phyloP scores from a whole-genome alignment of 2,888 invertebrate genomes.

The Thumatha senex region DNA sequence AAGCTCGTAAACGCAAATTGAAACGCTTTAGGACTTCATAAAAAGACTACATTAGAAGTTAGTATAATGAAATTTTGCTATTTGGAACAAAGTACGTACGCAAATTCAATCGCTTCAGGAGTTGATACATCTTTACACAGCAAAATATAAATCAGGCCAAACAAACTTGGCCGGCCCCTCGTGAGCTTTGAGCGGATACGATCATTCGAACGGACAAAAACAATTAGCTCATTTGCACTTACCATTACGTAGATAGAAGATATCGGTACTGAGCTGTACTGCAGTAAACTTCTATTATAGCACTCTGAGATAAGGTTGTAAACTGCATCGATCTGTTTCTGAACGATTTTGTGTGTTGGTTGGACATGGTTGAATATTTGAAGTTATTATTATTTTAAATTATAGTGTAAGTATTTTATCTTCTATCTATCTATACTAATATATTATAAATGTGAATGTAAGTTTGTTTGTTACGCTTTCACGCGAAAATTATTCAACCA shows the following conservation, averaged over 20 bases:
- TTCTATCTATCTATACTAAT: no score
- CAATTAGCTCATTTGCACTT: constrained; percentile 69
- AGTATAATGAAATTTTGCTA: constrained; percentile 19
- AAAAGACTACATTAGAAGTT: no score
- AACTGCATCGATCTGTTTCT: constrained; percentile 9
- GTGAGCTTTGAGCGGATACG: constrained; percentile 70
- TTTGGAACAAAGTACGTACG: constrained; percentile 31
- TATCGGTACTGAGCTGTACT: constrained; percentile 45
- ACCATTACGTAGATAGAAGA: constrained; percentile 76
- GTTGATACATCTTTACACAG: constrained; percentile 60
- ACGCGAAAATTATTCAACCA: no score
- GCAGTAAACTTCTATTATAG: constrained; percentile 37
- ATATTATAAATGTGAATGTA: no score
- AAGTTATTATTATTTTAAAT: not conserved
- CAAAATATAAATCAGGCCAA: constrained; percentile 77
- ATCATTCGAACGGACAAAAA: constrained; percentile 64
- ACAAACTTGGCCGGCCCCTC: constrained; percentile 60
- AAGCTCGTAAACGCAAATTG: no score
- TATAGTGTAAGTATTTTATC: no score
- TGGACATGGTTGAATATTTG: not conserved
- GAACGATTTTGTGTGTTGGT: no score
- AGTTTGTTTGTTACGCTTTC: no score
- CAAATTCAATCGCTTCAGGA: constrained; percentile 56
- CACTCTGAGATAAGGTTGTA: constrained; percentile 25
- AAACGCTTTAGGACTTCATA: no score